phyloP scores from a whole-genome alignment of 1,140 invertebrate genomes.

The Zaprionus kolodkinae region DNA sequence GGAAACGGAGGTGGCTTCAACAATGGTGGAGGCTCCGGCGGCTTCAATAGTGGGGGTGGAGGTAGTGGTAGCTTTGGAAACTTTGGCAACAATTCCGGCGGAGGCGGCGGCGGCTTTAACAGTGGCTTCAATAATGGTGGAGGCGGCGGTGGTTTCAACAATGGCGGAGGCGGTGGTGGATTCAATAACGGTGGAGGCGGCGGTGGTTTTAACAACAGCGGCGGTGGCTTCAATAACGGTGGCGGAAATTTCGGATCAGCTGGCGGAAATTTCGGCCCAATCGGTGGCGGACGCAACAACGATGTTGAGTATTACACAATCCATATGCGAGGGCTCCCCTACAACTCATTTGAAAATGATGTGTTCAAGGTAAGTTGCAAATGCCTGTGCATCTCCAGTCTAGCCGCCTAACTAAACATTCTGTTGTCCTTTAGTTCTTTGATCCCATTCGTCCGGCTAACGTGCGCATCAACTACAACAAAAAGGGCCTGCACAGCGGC shows the following conservation, averaged over 20 bases:
- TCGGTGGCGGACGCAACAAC: conserved; percentile 65
- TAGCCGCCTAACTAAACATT: not conserved
- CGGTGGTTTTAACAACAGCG: conserved; percentile 62
- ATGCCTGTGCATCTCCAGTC: not conserved
- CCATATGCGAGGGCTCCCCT: conserved; percentile 81
- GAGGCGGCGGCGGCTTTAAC: conserved; percentile 49
- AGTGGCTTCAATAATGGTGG: conserved; percentile 55
- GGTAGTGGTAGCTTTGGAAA: conserved; percentile 63
- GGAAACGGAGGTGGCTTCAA: conserved; percentile 54
- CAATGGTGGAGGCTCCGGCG: conserved; percentile 51
- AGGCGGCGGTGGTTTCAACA: conserved; percentile 58
- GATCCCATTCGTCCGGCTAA: conserved; percentile 79
- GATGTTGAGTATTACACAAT: conserved; percentile 75
- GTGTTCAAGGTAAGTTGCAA: conserved; percentile 68
- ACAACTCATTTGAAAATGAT: conserved; percentile 81
- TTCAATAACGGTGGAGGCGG: conserved; percentile 55
- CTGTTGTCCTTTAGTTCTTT: conserved; percentile 69
- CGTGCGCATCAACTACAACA: conserved; percentile 82
- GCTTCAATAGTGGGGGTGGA: conserved; percentile 63
- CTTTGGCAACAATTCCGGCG: conserved; percentile 60
- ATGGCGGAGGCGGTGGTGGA: conserved; percentile 64
- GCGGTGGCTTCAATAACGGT: conserved; percentile 49
- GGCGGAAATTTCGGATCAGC: conserved; percentile 39
- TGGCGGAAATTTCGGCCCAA: conserved; percentile 61
- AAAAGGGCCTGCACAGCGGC: conserved; percentile 93